Conservation (phyloP, 2,113 vertebrate species). For the Prunella fulvescens region DNA sequence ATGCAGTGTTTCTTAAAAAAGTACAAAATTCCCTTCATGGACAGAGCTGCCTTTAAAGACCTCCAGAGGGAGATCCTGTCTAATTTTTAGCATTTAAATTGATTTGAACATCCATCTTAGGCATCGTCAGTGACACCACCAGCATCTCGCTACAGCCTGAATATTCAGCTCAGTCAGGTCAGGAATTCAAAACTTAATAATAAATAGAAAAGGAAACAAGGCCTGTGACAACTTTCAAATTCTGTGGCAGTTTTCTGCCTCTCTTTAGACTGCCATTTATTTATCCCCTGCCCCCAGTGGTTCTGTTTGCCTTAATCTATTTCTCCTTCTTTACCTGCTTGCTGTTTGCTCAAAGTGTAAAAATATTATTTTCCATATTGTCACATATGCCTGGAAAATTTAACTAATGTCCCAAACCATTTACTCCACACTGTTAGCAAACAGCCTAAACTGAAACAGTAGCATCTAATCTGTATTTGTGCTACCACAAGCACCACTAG, state of each 20-base stretch:
- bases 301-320: background rate
- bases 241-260: background rate
- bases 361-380: background rate
- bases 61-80: slow-evolving; percentile 52
- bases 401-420: background rate
- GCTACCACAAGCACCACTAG: background rate
- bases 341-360: background rate
- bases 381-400: background rate
- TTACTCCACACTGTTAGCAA: background rate
- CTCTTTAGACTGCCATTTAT: background rate
- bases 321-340: background rate
- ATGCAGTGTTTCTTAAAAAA: background rate
- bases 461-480: background rate
- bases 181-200: background rate
- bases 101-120: background rate
- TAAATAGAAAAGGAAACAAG: background rate
- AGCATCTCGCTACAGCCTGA: background rate
- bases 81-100: background rate
- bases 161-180: background rate
- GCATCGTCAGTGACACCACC: background rate
- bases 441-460: background rate
- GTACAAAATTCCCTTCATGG: background rate
- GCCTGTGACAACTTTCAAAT: background rate
- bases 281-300: background rate
- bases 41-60: slow-evolving; percentile 27